These are phyloP conservation scores for Neoaliturus tenellus DNA, from an alignment of 2,888 invertebrate species.

Conservation along the genomic window DNA sequence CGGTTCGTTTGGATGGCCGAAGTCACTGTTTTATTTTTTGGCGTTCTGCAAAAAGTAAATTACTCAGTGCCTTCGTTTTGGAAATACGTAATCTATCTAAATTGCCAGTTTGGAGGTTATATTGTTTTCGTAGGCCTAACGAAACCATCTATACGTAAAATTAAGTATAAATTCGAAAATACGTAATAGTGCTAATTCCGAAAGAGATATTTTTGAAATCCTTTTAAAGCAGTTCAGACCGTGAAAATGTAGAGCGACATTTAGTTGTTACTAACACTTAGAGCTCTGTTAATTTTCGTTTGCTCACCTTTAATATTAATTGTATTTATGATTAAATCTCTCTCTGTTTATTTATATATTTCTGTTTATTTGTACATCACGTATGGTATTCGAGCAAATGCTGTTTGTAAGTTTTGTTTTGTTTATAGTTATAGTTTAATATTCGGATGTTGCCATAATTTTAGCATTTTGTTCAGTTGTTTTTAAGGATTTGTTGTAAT, in stretches of 20 bases:
- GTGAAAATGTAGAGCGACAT: conserved; percentile 16
- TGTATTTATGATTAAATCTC: not conserved
- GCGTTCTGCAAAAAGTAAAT: conserved; percentile 32
- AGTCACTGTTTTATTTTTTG: conserved; percentile 38
- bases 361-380: not conserved
- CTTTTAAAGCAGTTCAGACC: conserved; percentile 40
- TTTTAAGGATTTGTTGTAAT: conserved; percentile 35
- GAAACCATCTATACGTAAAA: conserved; percentile 52
- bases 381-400: not conserved
- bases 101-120: conserved; percentile 34
- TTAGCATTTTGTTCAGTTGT: conserved; percentile 31
- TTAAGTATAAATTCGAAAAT: conserved; percentile 45
- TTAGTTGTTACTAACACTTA: not conserved
- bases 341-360: conserved; percentile 36
- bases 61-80: conserved; percentile 51
- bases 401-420: conserved; percentile 43
- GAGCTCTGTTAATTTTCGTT: not conserved
- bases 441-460: conserved; percentile 47
- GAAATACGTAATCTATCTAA: conserved; percentile 49
- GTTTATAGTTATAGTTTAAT: conserved; percentile 46
- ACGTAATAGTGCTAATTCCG: conserved; percentile 42
- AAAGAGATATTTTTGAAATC: conserved; percentile 40
- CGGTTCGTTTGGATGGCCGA: not conserved
- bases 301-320: conserved; percentile 23
- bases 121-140: conserved; percentile 34